These are phyloP conservation scores for Phengaris alcon DNA, from an alignment of 2,888 invertebrate species.

Conservation along the genomic window DNA sequence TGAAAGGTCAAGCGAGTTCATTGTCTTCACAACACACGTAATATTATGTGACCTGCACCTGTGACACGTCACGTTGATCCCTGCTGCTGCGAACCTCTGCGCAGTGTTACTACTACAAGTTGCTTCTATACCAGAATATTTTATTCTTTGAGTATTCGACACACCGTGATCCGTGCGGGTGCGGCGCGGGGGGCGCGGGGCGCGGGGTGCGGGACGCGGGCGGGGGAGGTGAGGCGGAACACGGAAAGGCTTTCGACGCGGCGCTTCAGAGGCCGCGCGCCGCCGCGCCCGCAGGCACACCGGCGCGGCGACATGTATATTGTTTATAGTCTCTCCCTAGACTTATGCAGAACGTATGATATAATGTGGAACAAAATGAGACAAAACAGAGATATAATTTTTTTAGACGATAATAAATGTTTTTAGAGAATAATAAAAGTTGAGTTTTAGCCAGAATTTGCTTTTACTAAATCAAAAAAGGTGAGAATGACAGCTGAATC, in stretches of 20 bases:
- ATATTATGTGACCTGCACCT: no score
- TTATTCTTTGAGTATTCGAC: neutral
- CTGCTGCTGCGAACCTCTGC: neutral
- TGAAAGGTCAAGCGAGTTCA: neutral
- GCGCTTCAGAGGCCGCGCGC: conserved; percentile 59
- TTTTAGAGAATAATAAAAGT: no score
- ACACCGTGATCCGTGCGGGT: neutral
- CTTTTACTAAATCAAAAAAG: no score
- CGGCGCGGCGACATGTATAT: conserved; percentile 14
- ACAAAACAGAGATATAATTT: no score
- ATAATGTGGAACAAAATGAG: no score
- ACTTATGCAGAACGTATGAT: no score
- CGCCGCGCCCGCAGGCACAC: conserved; percentile 44
- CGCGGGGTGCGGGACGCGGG: conserved; percentile 37
- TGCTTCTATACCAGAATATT: neutral
- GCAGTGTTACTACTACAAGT: neutral
- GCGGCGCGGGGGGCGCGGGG: conserved; percentile 36
- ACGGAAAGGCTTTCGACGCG: conserved; percentile 77
- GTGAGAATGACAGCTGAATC: no score
- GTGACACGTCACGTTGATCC: no score
- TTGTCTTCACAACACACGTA: neutral
- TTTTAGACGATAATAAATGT: no score
- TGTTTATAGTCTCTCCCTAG: no score
- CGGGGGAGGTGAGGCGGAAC: conserved; percentile 49
- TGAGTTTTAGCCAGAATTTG: no score